phyloP scores from a whole-genome alignment of 2,888 invertebrate genomes.

The Hermaeophaga mercurialis region DNA sequence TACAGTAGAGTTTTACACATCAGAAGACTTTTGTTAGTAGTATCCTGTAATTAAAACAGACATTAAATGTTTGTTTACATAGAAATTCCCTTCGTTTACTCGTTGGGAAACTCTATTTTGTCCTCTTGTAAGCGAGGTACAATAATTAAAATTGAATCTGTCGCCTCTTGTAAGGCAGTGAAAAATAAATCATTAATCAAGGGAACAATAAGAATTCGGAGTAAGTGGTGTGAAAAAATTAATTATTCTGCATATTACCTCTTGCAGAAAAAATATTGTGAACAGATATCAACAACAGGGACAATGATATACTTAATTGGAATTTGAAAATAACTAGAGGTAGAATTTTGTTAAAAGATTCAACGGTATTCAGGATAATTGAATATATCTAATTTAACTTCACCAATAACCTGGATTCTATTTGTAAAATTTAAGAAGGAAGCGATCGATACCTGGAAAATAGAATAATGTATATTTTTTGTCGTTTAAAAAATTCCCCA shows the following conservation, averaged over 20 bases:
- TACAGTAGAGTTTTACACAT: no score
- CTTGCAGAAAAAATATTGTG: neutral
- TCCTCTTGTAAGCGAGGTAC: neutral
- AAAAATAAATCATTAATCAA: slow-evolving; percentile 20
- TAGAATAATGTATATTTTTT: no score
- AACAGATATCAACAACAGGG: neutral
- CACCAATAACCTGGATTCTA: no score
- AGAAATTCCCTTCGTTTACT: neutral
- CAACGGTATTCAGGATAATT: no score
- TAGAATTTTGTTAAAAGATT: no score
- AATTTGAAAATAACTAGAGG: no score
- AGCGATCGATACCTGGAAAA: no score
- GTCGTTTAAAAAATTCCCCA: no score
- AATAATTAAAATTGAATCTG: slow-evolving; percentile 15
- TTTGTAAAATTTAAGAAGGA: no score
- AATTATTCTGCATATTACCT: slow-evolving; percentile 19
- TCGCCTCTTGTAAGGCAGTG: slow-evolving; percentile 1
- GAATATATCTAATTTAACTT: no score
- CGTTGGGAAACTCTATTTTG: neutral
- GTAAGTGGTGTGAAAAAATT: slow-evolving; percentile 11
- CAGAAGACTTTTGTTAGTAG: no score
- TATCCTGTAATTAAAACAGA: neutral
- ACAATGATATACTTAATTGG: slow-evolving; percentile 1
- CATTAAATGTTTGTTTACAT: neutral
- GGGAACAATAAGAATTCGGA: slow-evolving; percentile 7